Evolutionary conservation across 2,113 vertebrate genomes (phyloP).

Genomic region (Vulpes ferrilata): DNA sequence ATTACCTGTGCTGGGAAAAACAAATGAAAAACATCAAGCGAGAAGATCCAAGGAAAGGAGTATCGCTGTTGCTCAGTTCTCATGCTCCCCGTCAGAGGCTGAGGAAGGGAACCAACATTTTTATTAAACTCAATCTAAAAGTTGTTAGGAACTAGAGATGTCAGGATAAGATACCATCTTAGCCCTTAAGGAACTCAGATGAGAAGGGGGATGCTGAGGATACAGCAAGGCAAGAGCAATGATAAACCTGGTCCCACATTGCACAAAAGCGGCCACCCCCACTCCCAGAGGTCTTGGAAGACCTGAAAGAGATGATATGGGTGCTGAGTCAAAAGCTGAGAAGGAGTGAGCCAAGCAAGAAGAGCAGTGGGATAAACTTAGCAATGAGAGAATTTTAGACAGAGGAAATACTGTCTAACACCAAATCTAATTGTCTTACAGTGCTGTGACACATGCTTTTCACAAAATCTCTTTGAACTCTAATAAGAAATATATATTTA

Average conservation of each 20-base stretch:
- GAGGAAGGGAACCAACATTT: background rate
- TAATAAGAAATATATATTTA: background rate
- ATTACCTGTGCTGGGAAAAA: background rate
- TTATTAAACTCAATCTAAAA: background rate
- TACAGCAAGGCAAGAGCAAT: accelerated
- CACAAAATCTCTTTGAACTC: background rate
- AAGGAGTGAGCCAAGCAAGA: background rate
- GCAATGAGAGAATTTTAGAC: background rate
- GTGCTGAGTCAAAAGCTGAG: background rate
- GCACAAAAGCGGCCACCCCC: too few species aligned
- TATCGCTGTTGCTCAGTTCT: background rate
- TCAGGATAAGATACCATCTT: background rate
- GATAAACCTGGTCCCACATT: background rate
- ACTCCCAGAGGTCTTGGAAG: background rate
- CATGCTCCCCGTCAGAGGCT: background rate
- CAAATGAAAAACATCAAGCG: background rate
- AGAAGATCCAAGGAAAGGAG: background rate
- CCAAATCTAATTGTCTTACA: background rate
- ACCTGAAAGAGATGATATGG: background rate
- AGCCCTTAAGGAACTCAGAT: background rate
- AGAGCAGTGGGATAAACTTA: too few species aligned
- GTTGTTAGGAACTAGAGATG: background rate
- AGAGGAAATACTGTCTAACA: background rate
- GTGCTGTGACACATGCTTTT: accelerated
- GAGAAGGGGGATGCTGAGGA: background rate